Evolutionary conservation across 1,140 invertebrate genomes (phyloP), one percentile per base, ranked within the genome.

Genomic region (Chironomus tepperi): DNA sequence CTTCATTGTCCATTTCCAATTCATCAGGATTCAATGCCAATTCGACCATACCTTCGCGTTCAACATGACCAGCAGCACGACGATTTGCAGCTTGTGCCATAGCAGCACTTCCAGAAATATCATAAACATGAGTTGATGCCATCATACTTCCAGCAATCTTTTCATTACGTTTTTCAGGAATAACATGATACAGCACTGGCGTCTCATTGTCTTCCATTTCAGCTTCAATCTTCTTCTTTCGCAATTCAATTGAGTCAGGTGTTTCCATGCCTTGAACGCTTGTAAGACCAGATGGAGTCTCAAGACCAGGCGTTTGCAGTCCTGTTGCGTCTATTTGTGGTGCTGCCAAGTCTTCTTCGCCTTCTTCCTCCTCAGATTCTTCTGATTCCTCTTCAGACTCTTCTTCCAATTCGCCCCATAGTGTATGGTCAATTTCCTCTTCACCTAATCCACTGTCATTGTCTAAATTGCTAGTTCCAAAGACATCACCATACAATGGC

Each of bases 401-500:
- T 0, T 93, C 95, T 81, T 98, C 96, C 42, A 99, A 86, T 84
- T 99, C 98, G 77, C 98, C 98, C 98, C 98, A 99, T 78, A 94
- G 87, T 19, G 91, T 92, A 70, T 91, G 88, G 78, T 99, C 97
- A 21, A 99, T 89, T 76, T 96, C 93, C 77, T 95, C 93, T 78
- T 98, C 97, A 80, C 92, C 90, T 2, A 87, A 86, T 47, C 89
- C 89, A 77, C 84, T 86, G 81, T 89, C 87, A 70, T 87, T 84
- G 73, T 89, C 87, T 43, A 80, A 83, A 73, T 83, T 82, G 77
- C 87, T 87, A 42, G 89, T 88, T 43, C 97, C 98, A 83, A 99
- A 99, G 0, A 99, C 98, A 85, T 99, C 98, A 8, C 98, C 98
- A 83, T 99, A 99, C 0, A 99, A 84, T 0, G 98, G 98, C 83